Conservation (phyloP, 2,888 invertebrate genomes). For the Blera fallax region DNA sequence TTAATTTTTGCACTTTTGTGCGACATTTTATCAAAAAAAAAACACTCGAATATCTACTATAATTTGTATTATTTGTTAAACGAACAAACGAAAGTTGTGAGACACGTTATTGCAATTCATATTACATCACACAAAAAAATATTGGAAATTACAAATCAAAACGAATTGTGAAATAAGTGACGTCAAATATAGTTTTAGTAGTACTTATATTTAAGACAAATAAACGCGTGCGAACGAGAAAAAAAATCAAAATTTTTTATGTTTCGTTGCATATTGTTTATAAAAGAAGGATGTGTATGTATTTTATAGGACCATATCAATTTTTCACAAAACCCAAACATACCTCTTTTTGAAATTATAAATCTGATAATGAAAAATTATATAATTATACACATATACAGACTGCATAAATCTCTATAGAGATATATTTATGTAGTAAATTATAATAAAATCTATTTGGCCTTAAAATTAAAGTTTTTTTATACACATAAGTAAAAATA, state of each 20-base stretch:
- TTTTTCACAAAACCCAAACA: background rate
- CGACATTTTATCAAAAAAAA: background rate
- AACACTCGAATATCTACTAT: background rate
- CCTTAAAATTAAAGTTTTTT: slow-evolving; percentile 76
- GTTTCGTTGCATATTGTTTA: background rate
- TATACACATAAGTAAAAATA: slow-evolving; percentile 27
- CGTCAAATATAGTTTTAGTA: slow-evolving; percentile 35
- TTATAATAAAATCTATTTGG: slow-evolving; percentile 71
- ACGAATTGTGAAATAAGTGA: slow-evolving; percentile 19
- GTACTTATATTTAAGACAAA: slow-evolving; percentile 24
- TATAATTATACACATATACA: slow-evolving; percentile 20
- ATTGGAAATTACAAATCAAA: background rate
- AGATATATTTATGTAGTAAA: slow-evolving; percentile 13
- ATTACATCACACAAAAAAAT: slow-evolving; percentile 47
- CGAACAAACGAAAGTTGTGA: slow-evolving; percentile 39
- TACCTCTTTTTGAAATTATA: background rate
- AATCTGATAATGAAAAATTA: background rate
- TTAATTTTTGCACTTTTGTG: slow-evolving; percentile 1
- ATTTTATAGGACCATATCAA: slow-evolving; percentile 5
- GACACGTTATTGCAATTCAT: slow-evolving; percentile 21
- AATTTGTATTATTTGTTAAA: background rate
- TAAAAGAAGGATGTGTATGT: background rate
- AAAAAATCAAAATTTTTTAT: background rate
- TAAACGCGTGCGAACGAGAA: background rate
- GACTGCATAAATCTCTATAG: slow-evolving; percentile 20